These are phyloP conservation scores for Diachasmimorpha longicaudata DNA, from an alignment of 1,140 invertebrate species.

Conservation along the genomic window DNA sequence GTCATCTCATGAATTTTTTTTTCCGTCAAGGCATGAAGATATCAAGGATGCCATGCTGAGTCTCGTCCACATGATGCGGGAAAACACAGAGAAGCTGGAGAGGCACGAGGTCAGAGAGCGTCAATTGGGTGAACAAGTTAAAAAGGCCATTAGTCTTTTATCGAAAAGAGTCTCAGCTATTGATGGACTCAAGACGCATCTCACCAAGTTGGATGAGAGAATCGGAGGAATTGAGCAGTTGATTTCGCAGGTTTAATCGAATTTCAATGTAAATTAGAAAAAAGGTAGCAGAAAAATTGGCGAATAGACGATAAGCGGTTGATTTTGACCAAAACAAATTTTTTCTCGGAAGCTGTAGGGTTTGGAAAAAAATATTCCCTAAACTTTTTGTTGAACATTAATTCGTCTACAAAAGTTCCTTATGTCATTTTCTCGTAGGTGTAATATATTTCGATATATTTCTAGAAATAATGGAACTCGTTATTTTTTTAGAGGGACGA, in stretches of 20 bases:
- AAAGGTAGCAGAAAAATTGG: not conserved
- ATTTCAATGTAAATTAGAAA: constrained; percentile 2
- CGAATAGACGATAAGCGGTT: not conserved
- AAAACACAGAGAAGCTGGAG: constrained; percentile 82
- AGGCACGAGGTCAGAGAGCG: constrained; percentile 82
- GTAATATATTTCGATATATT: not conserved
- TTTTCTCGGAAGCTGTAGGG: too few relatives aligned
- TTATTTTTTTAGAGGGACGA: constrained; percentile 67
- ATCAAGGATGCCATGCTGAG: constrained; percentile 82
- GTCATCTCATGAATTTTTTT: not conserved
- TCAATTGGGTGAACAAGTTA: constrained; percentile 78
- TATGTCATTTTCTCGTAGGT: not conserved
- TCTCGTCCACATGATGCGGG: constrained; percentile 79
- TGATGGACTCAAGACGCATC: constrained; percentile 71
- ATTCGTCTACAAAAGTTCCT: too few relatives aligned
- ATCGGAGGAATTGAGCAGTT: constrained; percentile 70
- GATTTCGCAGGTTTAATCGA: constrained; percentile 48
- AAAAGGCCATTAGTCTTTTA: constrained; percentile 73
- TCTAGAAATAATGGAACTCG: not conserved
- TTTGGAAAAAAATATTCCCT: too few relatives aligned
- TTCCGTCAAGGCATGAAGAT: constrained; percentile 75
- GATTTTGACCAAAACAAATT: too few relatives aligned
- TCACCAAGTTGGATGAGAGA: constrained; percentile 72
- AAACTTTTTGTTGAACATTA: too few relatives aligned
- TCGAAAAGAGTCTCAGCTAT: constrained; percentile 75